Percentiles rank a stretch among this genome's conserved stretches.
These are phyloP conservation scores for Pantherophis guttatus DNA, from an alignment of 2,113 vertebrate species.

Conservation along the genomic window DNA sequence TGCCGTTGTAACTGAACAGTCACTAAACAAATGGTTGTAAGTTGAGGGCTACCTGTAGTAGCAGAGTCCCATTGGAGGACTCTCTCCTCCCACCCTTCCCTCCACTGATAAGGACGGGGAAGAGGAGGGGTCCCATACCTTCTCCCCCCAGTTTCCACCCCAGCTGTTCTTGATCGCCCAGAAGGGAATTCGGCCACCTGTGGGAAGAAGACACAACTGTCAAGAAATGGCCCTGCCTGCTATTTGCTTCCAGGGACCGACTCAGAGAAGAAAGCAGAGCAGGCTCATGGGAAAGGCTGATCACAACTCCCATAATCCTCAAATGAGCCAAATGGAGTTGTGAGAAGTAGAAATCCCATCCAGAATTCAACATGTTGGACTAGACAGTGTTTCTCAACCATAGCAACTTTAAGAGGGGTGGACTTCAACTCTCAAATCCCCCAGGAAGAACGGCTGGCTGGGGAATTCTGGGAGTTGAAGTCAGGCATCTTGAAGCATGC, in stretches of 20 bases:
- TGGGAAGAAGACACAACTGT: neutral
- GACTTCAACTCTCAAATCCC: neutral
- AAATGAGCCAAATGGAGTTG: neutral
- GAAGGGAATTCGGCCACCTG: constrained; percentile 79
- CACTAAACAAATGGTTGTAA: neutral
- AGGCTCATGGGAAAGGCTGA: neutral
- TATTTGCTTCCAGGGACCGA: neutral
- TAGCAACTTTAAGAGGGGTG: neutral
- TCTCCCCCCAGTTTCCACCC: constrained; percentile 85
- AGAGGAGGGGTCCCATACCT: constrained; percentile 68
- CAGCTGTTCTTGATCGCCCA: constrained; percentile 96
- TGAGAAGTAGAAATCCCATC: neutral
- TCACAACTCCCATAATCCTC: neutral
- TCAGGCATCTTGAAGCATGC: too few species aligned
- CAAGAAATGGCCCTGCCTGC: neutral
- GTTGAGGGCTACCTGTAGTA: neutral
- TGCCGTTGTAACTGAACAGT: neutral
- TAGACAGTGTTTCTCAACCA: neutral
- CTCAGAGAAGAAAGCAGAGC: neutral
- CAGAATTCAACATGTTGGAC: neutral
- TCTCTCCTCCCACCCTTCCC: neutral
- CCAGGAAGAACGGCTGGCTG: neutral
- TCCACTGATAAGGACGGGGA: neutral
- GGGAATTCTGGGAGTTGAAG: too few species aligned
- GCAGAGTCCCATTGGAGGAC: neutral